phyloP scores from a whole-genome alignment of 2,113 vertebrate genomes.

The Callithrix jacchus region DNA sequence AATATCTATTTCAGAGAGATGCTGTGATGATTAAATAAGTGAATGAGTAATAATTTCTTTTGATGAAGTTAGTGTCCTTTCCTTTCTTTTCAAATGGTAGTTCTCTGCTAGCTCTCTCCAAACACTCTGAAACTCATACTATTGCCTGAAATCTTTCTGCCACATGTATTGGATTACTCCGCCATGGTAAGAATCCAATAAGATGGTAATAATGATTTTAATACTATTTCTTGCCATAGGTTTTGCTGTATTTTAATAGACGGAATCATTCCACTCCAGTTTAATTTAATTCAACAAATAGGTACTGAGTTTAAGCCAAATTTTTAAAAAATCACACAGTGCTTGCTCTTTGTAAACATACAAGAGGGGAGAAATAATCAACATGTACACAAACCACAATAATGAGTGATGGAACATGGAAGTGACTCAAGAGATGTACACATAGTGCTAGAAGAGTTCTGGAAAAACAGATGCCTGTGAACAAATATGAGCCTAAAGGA shows the following conservation, averaged over 20 bases:
- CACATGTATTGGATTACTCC: neutral
- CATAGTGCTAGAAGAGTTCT: neutral
- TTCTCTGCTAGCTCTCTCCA: neutral
- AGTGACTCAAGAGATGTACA: neutral
- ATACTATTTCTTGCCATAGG: neutral
- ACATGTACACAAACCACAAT: neutral
- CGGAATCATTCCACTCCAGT: neutral
- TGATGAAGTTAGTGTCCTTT: neutral
- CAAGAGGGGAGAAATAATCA: neutral
- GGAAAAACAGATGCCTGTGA: neutral
- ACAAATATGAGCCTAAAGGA: neutral
- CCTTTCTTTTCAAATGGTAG: neutral
- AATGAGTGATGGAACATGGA: neutral
- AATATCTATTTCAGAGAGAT: neutral
- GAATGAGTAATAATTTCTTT: neutral
- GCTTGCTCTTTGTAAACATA: neutral
- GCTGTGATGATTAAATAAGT: neutral
- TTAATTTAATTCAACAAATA: neutral
- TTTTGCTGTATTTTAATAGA: slow-evolving; percentile 35
- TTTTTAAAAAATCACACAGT: neutral
- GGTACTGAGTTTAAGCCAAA: neutral
- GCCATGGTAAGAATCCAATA: neutral
- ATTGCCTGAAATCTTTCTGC: neutral
- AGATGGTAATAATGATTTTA: neutral
- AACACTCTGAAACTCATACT: neutral